Percentiles rank a stretch among this genome's conserved stretches.
phyloP scores from a whole-genome alignment of 2,113 vertebrate species.

The Tonatia bakeri region DNA sequence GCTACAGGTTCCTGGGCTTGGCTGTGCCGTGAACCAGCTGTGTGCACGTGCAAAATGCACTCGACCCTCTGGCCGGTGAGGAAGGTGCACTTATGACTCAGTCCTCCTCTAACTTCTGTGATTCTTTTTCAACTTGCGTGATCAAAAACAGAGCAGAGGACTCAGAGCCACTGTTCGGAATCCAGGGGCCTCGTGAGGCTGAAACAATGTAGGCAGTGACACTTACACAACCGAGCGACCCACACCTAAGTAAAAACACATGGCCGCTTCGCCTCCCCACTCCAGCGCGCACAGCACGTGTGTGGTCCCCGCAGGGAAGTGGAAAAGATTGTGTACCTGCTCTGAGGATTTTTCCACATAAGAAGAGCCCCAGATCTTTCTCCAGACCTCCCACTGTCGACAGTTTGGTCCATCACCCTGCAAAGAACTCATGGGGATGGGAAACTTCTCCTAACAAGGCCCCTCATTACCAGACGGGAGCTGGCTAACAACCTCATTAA shows the following conservation, averaged over 20 bases:
- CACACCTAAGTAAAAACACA: slow-evolving; percentile 51
- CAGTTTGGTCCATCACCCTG: not conserved
- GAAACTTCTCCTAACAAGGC: not conserved
- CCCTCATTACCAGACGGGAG: not conserved
- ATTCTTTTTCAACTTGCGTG: not conserved
- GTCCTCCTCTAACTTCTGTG: not conserved
- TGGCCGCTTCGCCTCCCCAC: not conserved
- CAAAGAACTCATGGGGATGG: not conserved
- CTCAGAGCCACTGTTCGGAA: not conserved
- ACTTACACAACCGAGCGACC: not conserved
- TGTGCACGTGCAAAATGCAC: not conserved
- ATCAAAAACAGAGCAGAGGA: slow-evolving; percentile 38
- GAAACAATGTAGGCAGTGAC: slow-evolving; percentile 28
- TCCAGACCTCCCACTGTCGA: not conserved
- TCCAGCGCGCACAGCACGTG: not conserved
- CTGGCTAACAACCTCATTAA: not conserved
- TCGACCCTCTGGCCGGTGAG: not conserved
- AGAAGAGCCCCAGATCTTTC: slow-evolving; percentile 37
- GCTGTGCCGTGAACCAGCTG: not conserved
- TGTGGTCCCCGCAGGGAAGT: slow-evolving; percentile 47
- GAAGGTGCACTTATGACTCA: not conserved
- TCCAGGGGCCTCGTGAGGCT: not conserved
- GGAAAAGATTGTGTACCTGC: slow-evolving; percentile 34
- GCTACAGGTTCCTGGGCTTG: not conserved
- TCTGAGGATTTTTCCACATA: not conserved